A percentile compares a stretch with the other conserved stretches of the same genome.
Evolutionary conservation across 2,113 vertebrate genomes (phyloP).

Genomic region (Elachura formosa): DNA sequence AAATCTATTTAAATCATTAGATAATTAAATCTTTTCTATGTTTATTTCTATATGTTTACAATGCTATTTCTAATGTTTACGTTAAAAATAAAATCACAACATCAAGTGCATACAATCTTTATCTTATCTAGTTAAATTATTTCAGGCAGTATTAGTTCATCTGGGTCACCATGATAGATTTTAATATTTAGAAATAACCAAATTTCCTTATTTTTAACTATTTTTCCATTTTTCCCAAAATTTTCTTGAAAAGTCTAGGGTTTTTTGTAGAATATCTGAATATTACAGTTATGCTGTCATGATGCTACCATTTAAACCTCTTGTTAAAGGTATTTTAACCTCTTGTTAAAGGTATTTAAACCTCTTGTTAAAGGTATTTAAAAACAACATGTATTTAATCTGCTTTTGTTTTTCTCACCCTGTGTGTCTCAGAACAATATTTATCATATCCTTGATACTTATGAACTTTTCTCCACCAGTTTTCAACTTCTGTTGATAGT

Average conservation of each 20-base stretch:
- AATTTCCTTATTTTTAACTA: background rate
- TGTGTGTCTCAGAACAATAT: background rate
- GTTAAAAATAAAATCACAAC: background rate
- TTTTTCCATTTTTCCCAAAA: background rate
- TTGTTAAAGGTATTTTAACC: background rate
- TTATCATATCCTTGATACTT: background rate
- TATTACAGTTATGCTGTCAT: background rate
- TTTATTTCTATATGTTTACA: no score
- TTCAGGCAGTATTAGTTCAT: background rate
- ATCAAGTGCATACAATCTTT: background rate
- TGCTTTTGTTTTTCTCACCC: background rate
- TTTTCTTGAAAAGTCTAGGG: background rate
- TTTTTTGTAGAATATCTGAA: background rate
- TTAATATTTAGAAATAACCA: background rate
- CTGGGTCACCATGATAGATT: background rate
- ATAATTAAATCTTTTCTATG: background rate
- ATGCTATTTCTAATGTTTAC: background rate
- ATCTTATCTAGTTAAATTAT: background rate
- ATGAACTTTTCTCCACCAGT: background rate
- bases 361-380: background rate
- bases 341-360: background rate
- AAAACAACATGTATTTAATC: background rate
- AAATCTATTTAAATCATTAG: background rate
- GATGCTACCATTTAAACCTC: background rate
- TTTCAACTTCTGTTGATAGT: background rate